Base-by-base conservation (phyloP, 1,140 invertebrate genomes). In the Helicoverpa armigera region DNA sequence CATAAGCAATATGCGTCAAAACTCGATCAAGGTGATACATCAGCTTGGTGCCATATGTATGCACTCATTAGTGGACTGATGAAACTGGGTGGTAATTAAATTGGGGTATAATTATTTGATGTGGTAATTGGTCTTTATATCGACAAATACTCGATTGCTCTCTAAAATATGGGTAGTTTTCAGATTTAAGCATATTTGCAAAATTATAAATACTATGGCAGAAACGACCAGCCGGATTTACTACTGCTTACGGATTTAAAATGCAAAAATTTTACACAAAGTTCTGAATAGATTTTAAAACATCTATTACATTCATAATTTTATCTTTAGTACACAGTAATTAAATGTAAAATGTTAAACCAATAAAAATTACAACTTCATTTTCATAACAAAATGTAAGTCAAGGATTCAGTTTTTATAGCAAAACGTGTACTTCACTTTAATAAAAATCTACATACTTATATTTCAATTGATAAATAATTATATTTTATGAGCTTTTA, bases 11-110 rank as follows among this genome's bases (percentile, higher is more conserved):
- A 74, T 82, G 80, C 87, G 86, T 87, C 85, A 85, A 85, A 90
- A 87, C 82, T 89, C 86, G 85, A 91, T 90, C 88, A 89, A 91
- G 88, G 87, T 89, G 85, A 89, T 85, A 77, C 84, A 83, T 81
- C 81, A 85, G 81, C 61, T 16, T 16, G 63, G 35, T 50, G 51
- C 51, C 53, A 48, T 60, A 63, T 69, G 65, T 18, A 51, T n/a
- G 23, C 23, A 61, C 29, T 13, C 3, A 13, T 31, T 60, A 2
- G 12, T 23, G 12, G 23, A 10, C 56, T 16, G 3, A 58, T 12
- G 4, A 58, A 23, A 23, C 18, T 58, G 56, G 16, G 16, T 58
- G 16, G 7, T 12, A 18, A 56, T 16, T 18, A 23, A 23, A 58
- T 58, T 43, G 35, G 35, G 35, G 9, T 43, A 43, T 43, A 43